Conservation (phyloP, 2,888 invertebrate genomes). For the Leptarthrus brevirostris region DNA sequence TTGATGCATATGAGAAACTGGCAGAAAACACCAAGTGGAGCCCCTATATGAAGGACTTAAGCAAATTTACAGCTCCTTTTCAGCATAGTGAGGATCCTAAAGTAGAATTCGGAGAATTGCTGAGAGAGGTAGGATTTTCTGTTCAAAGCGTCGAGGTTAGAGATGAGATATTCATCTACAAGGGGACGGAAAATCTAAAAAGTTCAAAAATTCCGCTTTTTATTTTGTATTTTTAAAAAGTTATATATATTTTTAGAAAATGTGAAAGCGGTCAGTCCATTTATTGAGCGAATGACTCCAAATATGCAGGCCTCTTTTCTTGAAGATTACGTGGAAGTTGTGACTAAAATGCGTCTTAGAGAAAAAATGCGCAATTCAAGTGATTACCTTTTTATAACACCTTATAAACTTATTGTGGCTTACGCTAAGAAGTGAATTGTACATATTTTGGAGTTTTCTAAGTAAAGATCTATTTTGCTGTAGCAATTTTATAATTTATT, state of each 20-base stretch:
- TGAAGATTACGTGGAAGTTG: conserved; percentile 71
- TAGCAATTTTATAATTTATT: too few species aligned
- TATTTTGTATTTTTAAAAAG: too few species aligned
- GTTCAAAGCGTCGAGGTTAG: conserved; percentile 72
- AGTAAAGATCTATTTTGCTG: too few species aligned
- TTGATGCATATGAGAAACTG: conserved; percentile 75
- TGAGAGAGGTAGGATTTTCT: conserved; percentile 73
- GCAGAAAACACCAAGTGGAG: conserved; percentile 72
- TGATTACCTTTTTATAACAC: conserved; percentile 67
- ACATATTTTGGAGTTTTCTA: too few species aligned
- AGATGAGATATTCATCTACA: conserved; percentile 71
- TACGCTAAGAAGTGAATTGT: conserved; percentile 67
- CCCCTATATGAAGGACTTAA: conserved; percentile 74
- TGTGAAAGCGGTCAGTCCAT: conserved; percentile 77
- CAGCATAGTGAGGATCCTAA: conserved; percentile 73
- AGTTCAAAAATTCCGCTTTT: too few species aligned
- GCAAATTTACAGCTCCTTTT: conserved; percentile 76
- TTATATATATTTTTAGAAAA: too few species aligned
- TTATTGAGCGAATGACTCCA: conserved; percentile 72
- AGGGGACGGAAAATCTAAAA: conserved; percentile 70
- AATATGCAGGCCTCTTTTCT: conserved; percentile 72
- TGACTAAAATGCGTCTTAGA: conserved; percentile 67
- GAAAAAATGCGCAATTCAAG: conserved; percentile 66
- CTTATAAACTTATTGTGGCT: conserved; percentile 69
- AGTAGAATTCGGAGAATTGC: conserved; percentile 69